Conservation (phyloP, 2,888 invertebrate species). For the Harmothoe impar region DNA sequence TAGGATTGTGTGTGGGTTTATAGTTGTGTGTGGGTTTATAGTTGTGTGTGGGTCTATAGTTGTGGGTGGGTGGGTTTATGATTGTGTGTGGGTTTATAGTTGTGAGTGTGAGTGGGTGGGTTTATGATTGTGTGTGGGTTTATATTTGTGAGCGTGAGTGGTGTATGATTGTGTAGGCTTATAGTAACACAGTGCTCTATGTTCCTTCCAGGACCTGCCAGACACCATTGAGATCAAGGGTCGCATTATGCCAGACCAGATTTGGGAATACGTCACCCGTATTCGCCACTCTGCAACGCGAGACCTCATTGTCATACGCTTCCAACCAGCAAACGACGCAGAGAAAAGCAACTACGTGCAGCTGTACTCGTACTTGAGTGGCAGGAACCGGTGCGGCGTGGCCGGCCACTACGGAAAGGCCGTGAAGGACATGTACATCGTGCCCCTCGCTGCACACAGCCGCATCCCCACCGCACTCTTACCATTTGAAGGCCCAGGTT, state of each 20-base stretch:
- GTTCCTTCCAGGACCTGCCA: conserved; percentile 87
- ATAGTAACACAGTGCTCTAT: neutral
- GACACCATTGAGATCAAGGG: conserved; percentile 92
- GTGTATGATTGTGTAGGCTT: too few species aligned
- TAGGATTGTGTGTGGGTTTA: too few species aligned
- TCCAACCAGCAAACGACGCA: conserved; percentile 91
- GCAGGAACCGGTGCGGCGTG: conserved; percentile 89
- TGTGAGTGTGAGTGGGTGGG: too few species aligned
- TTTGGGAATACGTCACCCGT: conserved; percentile 95
- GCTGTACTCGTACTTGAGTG: conserved; percentile 94
- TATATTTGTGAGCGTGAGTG: too few species aligned
- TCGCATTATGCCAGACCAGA: conserved; percentile 93
- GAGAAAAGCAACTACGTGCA: conserved; percentile 91
- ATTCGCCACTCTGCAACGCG: conserved; percentile 84
- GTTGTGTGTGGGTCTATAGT: too few species aligned
- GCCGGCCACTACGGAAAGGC: conserved; percentile 90
- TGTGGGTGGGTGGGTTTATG: too few species aligned
- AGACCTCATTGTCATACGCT: conserved; percentile 92
- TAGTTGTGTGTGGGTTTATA: too few species aligned
- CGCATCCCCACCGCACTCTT: conserved; percentile 86
- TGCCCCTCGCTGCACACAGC: conserved; percentile 91
- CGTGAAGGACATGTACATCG: conserved; percentile 96
- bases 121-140: too few species aligned
- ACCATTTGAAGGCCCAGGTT: conserved; percentile 88
- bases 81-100: too few species aligned